A percentile compares a stretch with the other conserved stretches of the same genome.
These are phyloP conservation scores for Lepus americanus DNA, from an alignment of 2,113 vertebrate genomes.

Conservation along the genomic window DNA sequence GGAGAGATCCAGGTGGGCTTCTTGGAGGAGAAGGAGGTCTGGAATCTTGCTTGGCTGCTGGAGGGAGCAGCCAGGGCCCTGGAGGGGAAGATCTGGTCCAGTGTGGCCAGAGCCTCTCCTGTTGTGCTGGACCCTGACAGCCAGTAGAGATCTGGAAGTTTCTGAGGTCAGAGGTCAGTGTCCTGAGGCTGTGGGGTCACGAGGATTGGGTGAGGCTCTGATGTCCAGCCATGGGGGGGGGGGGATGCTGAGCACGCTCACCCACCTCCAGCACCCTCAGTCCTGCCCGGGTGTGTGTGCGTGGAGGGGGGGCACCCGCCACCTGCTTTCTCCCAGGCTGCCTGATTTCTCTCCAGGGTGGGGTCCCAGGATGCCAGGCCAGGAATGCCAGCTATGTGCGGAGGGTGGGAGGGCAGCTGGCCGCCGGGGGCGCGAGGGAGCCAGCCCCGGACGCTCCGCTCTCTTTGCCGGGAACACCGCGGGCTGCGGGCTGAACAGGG, in stretches of 20 bases:
- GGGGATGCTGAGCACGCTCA: not conserved
- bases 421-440: conserved; percentile 25
- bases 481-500: not conserved
- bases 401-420: not conserved
- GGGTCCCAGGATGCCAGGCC: conserved; percentile 61
- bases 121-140: fast-evolving
- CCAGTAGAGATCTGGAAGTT: not conserved
- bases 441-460: not conserved
- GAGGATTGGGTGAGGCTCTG: not conserved
- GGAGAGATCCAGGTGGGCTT: not conserved
- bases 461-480: not conserved
- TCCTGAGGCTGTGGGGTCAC: not conserved
- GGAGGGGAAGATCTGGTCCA: not conserved
- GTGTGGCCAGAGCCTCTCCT: not conserved
- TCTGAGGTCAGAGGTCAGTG: not conserved
- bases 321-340: not conserved
- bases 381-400: conserved; percentile 74
- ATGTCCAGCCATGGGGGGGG: not conserved
- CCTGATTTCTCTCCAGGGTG: conserved; percentile 56
- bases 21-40: conserved; percentile 6
- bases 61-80: not conserved
- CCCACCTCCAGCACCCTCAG: not conserved
- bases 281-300: not conserved
- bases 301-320: not conserved
- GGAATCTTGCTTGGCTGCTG: not conserved